Base-by-base conservation (phyloP, 2,113 vertebrate species). In the Synodontis membranacea region DNA sequence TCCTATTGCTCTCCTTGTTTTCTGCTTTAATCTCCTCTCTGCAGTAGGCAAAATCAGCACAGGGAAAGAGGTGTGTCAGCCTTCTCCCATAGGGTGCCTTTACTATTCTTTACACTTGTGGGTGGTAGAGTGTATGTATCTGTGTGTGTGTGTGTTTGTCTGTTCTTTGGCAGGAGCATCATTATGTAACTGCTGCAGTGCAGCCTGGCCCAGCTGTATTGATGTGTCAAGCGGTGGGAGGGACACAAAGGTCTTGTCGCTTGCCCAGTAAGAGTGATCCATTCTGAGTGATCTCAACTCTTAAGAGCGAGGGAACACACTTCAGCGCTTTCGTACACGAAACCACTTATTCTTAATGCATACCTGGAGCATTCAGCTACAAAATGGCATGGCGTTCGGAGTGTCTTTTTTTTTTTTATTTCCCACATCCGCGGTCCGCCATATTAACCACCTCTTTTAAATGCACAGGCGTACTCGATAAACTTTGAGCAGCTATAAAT, bases 121-220 rank as follows among this genome's bases (percentile, higher is more conserved):
- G 72, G 83, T 84, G 70, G 54, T 88, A 64, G 34, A 58, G 54
- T 85, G 68, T 84, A 86, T 44, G 79, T 75, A 54, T 75, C 9
- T 74, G 82, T 78, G 68, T 72, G 34, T 68, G 81, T 84, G 84
- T 54, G 88, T 39, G 58, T 88, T 86, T 46, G 76, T 70, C 25
- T 87, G 42, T 78, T 83, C 66, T 72, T 86, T 85, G 86, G 87
- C 85, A 87, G 86, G 82, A 89, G 89, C 86, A 74, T 84, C 31
- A 85, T 91, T 91, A 91, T 88, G 88, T 93, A 93, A 95, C 58
- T 85, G 84, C 91, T 91, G 89, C 89, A 92, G 74, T 93, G 92
- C 90, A 86, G 92, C 89, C 92, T 91, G 87, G 86, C 89, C 80
- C 72, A 19, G 86, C 88, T 90, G 88, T 90, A 92, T 90, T 91